phyloP scores from a whole-genome alignment of 2,888 invertebrate species.

The Octonoba sinensis region DNA sequence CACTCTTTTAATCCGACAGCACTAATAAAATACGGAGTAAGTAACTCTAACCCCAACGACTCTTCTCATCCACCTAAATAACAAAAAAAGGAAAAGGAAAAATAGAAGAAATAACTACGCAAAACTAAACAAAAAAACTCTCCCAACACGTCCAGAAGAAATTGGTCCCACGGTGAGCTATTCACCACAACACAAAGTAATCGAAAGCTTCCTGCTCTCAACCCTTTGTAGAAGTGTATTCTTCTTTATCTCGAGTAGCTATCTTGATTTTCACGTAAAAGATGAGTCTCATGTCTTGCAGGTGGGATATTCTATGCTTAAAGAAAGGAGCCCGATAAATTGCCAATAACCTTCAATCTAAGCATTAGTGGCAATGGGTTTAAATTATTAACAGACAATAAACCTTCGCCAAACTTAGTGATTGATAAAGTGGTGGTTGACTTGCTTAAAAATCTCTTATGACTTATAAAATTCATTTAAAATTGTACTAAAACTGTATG shows the following conservation, averaged over 20 bases:
- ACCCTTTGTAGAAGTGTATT: constrained; percentile 11
- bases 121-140: constrained; percentile 16
- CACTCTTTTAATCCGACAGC: too few species aligned
- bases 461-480: too few species aligned
- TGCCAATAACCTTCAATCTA: too few species aligned
- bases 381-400: too few species aligned
- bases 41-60: constrained; percentile 9
- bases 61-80: constrained; percentile 18
- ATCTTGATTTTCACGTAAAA: constrained; percentile 47
- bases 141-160: constrained; percentile 34
- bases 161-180: constrained; percentile 38
- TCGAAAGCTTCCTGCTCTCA: constrained; percentile 24
- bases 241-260: constrained; percentile 11
- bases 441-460: too few species aligned
- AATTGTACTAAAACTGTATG: too few species aligned
- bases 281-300: neutral
- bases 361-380: too few species aligned
- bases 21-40: neutral
- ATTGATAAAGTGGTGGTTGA: too few species aligned
- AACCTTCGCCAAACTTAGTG: too few species aligned
- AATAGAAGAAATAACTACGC: constrained; percentile 5
- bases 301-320: too few species aligned
- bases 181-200: constrained; percentile 49
- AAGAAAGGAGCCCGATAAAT: too few species aligned
- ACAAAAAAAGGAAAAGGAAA: neutral